Evolutionary conservation across 2,888 invertebrate species (phyloP).

Genomic region (Parnassius orleans): DNA sequence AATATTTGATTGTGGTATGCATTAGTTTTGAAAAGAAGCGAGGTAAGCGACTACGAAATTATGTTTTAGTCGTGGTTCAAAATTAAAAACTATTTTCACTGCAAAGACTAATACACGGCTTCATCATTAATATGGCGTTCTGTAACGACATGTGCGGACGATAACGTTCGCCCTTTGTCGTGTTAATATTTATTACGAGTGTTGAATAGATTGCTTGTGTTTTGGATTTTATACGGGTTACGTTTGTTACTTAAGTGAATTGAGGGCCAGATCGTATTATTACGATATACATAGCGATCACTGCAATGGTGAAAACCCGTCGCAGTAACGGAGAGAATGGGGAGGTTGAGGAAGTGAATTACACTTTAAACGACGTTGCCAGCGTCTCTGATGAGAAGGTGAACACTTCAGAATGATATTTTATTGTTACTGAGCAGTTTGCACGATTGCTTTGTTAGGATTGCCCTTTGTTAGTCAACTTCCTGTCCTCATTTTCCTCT

Average conservation of each 20-base stretch:
- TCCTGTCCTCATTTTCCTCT: slow-evolving; percentile 58
- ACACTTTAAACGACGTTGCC: slow-evolving; percentile 71
- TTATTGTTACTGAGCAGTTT: slow-evolving; percentile 45
- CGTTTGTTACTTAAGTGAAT: slow-evolving; percentile 57
- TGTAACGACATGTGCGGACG: slow-evolving; percentile 72
- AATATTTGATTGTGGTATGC: slow-evolving; percentile 35
- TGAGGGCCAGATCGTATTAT: slow-evolving; percentile 56
- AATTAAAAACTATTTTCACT: slow-evolving; percentile 40
- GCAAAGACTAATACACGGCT: slow-evolving; percentile 43
- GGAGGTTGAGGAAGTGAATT: slow-evolving; percentile 75
- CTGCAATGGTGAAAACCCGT: slow-evolving; percentile 80
- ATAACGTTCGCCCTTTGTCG: slow-evolving; percentile 70
- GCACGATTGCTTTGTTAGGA: slow-evolving; percentile 50
- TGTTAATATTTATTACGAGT: slow-evolving; percentile 54
- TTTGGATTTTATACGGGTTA: slow-evolving; percentile 50
- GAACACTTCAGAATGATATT: slow-evolving; percentile 56
- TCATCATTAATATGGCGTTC: slow-evolving; percentile 73
- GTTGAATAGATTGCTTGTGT: slow-evolving; percentile 44
- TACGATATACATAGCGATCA: slow-evolving; percentile 49
- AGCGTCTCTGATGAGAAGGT: slow-evolving; percentile 77
- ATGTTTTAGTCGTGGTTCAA: slow-evolving; percentile 31
- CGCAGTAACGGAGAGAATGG: slow-evolving; percentile 79
- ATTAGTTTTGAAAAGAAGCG: slow-evolving; percentile 33
- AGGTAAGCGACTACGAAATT: slow-evolving; percentile 38
- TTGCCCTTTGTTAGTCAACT: slow-evolving; percentile 46